Evolutionary conservation across 1,140 invertebrate genomes (phyloP).

Genomic region (Phymastichus coffea): DNA sequence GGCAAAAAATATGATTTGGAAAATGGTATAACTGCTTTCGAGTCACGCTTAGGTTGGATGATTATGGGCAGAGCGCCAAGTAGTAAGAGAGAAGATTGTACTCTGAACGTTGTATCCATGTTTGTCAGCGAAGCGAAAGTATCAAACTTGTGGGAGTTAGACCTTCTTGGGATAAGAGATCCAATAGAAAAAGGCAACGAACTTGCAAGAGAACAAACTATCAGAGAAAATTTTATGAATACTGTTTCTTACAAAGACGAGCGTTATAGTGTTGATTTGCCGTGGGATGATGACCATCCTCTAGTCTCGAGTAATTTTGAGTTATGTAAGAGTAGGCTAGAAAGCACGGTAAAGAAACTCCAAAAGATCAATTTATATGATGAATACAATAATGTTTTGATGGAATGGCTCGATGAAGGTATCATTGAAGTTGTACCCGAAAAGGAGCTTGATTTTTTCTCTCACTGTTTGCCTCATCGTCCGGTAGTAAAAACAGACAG

Average conservation of each 20-base stretch:
- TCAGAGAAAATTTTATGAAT: slow-evolving; percentile 36
- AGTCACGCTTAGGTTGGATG: slow-evolving; percentile 44
- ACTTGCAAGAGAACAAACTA: slow-evolving; percentile 25
- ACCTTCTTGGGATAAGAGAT: slow-evolving; percentile 46
- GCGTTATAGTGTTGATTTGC: slow-evolving; percentile 39
- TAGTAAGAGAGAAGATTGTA: not conserved
- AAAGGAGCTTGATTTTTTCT: slow-evolving; percentile 11
- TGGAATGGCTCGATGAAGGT: slow-evolving; percentile 35
- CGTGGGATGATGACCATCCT: slow-evolving; percentile 39
- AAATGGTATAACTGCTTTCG: slow-evolving; percentile 39
- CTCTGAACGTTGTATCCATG: slow-evolving; percentile 18
- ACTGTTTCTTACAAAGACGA: slow-evolving; percentile 33
- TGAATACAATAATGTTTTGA: slow-evolving; percentile 41
- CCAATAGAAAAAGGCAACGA: slow-evolving; percentile 33
- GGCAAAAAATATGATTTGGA: slow-evolving; percentile 32
- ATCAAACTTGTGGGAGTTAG: slow-evolving; percentile 46
- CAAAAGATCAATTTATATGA: slow-evolving; percentile 28
- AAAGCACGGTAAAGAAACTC: slow-evolving; percentile 32
- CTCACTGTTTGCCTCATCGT: slow-evolving; percentile 43
- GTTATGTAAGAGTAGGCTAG: slow-evolving; percentile 29
- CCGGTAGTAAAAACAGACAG: slow-evolving; percentile 37
- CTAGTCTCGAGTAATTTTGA: slow-evolving; percentile 31
- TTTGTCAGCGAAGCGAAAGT: slow-evolving; percentile 27
- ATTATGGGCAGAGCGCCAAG: slow-evolving; percentile 37
- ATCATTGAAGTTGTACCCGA: slow-evolving; percentile 38